Evolutionary conservation across 2,888 invertebrate genomes (phyloP).

Genomic region (Entomobrya proxima): DNA sequence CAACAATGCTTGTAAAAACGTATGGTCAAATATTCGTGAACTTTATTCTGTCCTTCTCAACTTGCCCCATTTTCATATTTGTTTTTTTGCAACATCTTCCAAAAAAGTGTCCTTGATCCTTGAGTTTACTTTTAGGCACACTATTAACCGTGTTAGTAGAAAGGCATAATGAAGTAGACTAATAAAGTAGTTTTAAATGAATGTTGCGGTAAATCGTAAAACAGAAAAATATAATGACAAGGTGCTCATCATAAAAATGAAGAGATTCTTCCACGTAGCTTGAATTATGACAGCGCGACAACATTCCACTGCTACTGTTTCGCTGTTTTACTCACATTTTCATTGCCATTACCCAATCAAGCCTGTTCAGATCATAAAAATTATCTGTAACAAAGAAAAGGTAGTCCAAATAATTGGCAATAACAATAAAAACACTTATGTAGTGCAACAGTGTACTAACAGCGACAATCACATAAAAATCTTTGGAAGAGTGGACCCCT

Average conservation of each 20-base stretch:
- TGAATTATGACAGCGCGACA: slow-evolving; percentile 26
- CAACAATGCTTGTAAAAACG: too few relatives aligned
- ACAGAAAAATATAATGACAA: background rate
- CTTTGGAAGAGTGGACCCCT: background rate
- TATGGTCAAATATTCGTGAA: too few relatives aligned
- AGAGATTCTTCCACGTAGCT: background rate
- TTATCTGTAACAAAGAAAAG: background rate
- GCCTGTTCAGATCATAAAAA: background rate
- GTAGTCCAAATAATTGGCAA: slow-evolving; percentile 14
- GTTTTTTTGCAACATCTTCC: too few relatives aligned
- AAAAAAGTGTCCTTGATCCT: too few relatives aligned
- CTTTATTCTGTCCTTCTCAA: too few relatives aligned
- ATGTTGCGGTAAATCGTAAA: too few relatives aligned
- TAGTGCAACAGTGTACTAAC: background rate
- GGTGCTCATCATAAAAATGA: too few relatives aligned
- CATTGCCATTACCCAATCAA: slow-evolving; percentile 24
- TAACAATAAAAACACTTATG: background rate
- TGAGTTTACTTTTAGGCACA: too few relatives aligned
- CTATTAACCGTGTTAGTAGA: too few relatives aligned
- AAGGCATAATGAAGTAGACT: too few relatives aligned
- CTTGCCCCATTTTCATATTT: too few relatives aligned
- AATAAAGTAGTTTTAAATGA: too few relatives aligned
- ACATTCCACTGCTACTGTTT: slow-evolving; percentile 47
- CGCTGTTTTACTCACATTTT: slow-evolving; percentile 35
- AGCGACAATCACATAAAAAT: background rate